Percentiles rank a stretch among this genome's conserved stretches.
Conservation (phyloP, 1,140 invertebrate genomes). For the Zaprionus nigranus region DNA sequence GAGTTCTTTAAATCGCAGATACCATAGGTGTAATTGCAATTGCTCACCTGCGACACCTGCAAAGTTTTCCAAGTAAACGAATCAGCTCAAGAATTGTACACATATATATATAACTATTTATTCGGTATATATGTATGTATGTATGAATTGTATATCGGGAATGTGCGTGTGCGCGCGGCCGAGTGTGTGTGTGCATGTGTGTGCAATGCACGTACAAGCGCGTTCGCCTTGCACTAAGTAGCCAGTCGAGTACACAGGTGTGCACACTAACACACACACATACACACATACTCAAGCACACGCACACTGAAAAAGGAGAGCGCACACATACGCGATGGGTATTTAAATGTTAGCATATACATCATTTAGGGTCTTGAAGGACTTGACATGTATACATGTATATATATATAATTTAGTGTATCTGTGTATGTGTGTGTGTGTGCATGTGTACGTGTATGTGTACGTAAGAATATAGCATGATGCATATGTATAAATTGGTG, state of each 20-base stretch:
- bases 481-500: constrained; percentile 25
- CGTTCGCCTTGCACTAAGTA: background rate
- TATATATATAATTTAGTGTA: constrained; percentile 23
- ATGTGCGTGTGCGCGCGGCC: constrained; percentile 44
- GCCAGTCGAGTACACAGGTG: background rate
- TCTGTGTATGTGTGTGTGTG: constrained; percentile 19
- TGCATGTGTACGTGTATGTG: constrained; percentile 5
- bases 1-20: background rate
- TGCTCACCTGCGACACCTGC: constrained; percentile 3
- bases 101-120: constrained; percentile 65
- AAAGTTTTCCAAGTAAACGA: background rate
- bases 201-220: background rate
- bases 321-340: constrained; percentile 10
- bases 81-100: constrained; percentile 41
- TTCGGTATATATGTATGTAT: constrained; percentile 68
- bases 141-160: constrained; percentile 46
- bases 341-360: constrained; percentile 24
- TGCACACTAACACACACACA: constrained; percentile 8
- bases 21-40: background rate
- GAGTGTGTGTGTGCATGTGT: constrained; percentile 17
- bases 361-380: constrained; percentile 27
- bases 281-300: background rate
- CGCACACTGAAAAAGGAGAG: constrained; percentile 1
- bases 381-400: constrained; percentile 20
- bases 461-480: constrained; percentile 25